Evolutionary conservation across 2,888 invertebrate species (phyloP).

Genomic region (Odontocolon sp.): DNA sequence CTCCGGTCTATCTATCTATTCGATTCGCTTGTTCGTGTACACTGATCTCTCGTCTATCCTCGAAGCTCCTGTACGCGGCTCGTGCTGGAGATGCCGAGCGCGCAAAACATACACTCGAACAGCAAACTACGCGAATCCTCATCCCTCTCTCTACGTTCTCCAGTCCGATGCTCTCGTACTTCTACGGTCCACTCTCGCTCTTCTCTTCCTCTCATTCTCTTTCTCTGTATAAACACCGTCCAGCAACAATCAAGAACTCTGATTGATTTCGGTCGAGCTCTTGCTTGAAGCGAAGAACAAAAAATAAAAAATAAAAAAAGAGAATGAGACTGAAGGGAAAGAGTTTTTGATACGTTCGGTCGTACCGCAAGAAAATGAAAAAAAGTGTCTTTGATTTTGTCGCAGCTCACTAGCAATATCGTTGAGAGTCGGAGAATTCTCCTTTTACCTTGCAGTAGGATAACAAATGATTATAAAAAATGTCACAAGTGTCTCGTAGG

Average conservation of each 20-base stretch:
- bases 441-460: too few relatives aligned
- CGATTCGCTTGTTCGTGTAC: constrained; percentile 4
- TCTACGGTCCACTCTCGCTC: constrained; percentile 13
- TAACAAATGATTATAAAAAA: too few relatives aligned
- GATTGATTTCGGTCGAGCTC: constrained; percentile 71
- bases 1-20: neutral
- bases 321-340: neutral
- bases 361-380: neutral
- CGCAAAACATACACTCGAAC: constrained; percentile 58
- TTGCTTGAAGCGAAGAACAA: constrained; percentile 31
- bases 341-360: neutral
- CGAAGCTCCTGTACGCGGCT: constrained; percentile 35
- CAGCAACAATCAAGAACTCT: constrained; percentile 73
- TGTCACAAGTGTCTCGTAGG: too few relatives aligned
- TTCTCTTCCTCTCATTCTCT: constrained; percentile 42
- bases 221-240: constrained; percentile 71
- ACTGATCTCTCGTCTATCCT: constrained; percentile 30
- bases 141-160: constrained; percentile 15
- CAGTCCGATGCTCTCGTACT: constrained; percentile 30
- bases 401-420: too few relatives aligned
- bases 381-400: too few relatives aligned
- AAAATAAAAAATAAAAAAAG: neutral
- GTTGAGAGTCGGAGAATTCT: neutral
- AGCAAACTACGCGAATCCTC: constrained; percentile 56
- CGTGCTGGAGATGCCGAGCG: constrained; percentile 37